Base-by-base conservation (phyloP, 2,113 vertebrate species). In the Puntigrus tetrazona region DNA sequence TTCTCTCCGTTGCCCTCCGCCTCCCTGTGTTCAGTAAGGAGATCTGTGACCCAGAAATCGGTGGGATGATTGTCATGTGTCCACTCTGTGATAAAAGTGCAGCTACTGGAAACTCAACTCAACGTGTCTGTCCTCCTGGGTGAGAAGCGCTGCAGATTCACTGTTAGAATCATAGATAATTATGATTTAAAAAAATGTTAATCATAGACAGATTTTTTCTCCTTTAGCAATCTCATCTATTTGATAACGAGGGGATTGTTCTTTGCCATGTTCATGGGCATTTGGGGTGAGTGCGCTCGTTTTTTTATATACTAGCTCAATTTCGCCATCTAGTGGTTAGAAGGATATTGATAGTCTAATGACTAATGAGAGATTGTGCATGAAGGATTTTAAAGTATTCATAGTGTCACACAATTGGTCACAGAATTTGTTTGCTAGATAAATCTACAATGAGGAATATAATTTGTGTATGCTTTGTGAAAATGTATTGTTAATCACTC, bases 231-330 rank as follows among this genome's bases (percentile, higher is more conserved):
- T 96, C 97, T 22, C 95, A 99, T 93, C 93, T 99, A 89, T 99
- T 99, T 95, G 98, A 99, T 90, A 99, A 99, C 22, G 97, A 97
- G 91, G 98, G 96, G n/a, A 99, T 98, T 0, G 0, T 98, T 99
- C 92, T 99, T 99, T 92, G 97, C 98, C 80, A 95, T 99, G 88
- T 99, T 99, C 93, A 99, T 99, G 98, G 97, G 97, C 75, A 97
- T 99, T 87, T 99, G 98, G 98, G 98, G 98, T 99, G 83, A 98
- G 97, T 96, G 90, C 87, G 70, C 69, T 76, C 43, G 4, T 11
- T 29, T 6, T 31, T 52, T 2, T 38, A 36, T 29, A 65, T 38
- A 29, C 25, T 25, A 31, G 27, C 52, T 72, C 11, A 65, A 67
- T 9, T 72, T 47, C 50, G 3, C 77, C 70, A 75, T 82, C 81